Conservation (phyloP, 2,797 vertebrate genomes). For the Oreochromis grahami region DNA sequence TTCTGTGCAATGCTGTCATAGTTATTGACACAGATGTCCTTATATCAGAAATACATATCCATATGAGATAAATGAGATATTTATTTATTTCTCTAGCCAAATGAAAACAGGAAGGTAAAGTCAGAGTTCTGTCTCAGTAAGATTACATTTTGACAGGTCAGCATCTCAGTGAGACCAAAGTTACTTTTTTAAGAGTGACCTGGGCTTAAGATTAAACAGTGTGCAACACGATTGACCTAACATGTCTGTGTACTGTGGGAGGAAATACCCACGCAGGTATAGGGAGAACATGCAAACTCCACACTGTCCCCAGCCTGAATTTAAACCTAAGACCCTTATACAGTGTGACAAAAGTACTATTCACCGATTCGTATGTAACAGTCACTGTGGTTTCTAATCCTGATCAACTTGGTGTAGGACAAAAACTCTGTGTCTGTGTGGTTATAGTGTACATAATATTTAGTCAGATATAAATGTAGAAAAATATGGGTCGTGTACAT, state of each 20-base stretch:
- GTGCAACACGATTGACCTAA: background rate
- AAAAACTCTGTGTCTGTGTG: background rate
- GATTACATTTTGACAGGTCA: background rate
- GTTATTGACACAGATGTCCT: background rate
- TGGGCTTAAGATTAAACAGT: background rate
- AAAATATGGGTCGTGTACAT: fast-evolving
- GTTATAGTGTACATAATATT: background rate
- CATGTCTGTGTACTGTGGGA: background rate
- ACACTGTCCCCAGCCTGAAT: background rate
- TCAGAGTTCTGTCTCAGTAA: fast-evolving
- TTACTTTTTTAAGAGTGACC: background rate
- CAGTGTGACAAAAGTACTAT: background rate
- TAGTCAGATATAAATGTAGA: background rate
- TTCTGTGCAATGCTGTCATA: background rate
- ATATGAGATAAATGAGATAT: background rate
- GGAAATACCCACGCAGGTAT: background rate
- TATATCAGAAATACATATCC: background rate
- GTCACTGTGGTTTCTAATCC: background rate
- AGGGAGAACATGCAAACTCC: background rate
- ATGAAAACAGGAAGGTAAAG: background rate
- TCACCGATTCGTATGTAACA: background rate
- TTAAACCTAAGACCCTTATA: background rate
- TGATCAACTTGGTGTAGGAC: background rate
- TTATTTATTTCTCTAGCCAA: background rate
- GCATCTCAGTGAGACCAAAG: too few relatives aligned